Base-by-base conservation (phyloP, 2,797 vertebrate genomes). In the Mionectes olivaceus region DNA sequence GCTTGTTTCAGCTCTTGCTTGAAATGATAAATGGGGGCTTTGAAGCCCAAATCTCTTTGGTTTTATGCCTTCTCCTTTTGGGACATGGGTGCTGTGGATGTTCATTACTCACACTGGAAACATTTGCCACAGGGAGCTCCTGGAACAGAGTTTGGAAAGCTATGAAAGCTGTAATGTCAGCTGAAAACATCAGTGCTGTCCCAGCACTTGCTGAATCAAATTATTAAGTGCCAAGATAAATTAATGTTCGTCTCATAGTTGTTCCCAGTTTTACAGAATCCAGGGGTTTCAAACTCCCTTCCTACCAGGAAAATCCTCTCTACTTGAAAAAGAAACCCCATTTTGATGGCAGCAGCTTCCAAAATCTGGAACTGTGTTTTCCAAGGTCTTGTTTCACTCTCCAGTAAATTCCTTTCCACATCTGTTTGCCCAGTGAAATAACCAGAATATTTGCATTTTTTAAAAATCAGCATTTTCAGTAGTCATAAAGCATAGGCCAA, bases 51-150 rank as follows among this genome's bases (percentile, higher is more conserved):
- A 86, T 86, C 49, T 86, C 27, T 65, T 82, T 83, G 85, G 59
- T 83, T 96, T 93, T 85, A 56, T 63, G 83, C 21, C 52, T 87
- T 49, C 59, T 53, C 11, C 33, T 76, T 94, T 44, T 71, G 92
- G 89, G 93, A 94, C 92, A 94, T 95, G 95, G 95, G 95, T 97
- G 95, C 97, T 93, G 32, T 84, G 91, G 71, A 94, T 93, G 84
- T 92, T 88, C 95, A 97, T 98, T 98, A 97, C 92, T 97, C 98
- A 98, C 27, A 19, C 7, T 96, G 97, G 97, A 98, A 98, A 98
- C 88, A 92, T 94, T 97, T 93, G 83, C 84, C 95, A 96, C 90
- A 96, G 93, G 91, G 94, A 97, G 90, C 75, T 89, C 83, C 78
- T 95, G 95, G 95, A 97, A 93, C 6, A 1, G 89, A 21, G 75